Evolutionary conservation across 1,140 invertebrate genomes (phyloP).

Genomic region (Ooceraea biroi): DNA sequence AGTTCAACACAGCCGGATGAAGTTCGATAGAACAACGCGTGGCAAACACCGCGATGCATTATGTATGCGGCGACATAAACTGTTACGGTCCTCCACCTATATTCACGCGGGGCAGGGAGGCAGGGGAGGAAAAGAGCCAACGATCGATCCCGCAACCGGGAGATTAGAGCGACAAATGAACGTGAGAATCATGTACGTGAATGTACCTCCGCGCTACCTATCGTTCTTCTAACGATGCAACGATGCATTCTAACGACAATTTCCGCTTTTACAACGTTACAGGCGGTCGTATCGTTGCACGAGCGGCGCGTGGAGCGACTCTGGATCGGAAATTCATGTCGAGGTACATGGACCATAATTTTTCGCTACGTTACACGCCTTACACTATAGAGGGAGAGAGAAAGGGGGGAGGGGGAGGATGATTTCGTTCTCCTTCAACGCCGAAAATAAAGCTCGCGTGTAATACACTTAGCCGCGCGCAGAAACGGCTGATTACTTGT

Average conservation of each 20-base stretch:
- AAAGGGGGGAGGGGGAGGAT: conserved; percentile 8
- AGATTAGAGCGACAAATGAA: conserved; percentile 1
- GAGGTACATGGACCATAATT: too few species aligned
- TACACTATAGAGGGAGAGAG: background rate
- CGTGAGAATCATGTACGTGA: too few species aligned
- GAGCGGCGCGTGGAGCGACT: too few species aligned
- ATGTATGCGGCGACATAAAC: conserved; percentile 50
- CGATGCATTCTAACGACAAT: background rate
- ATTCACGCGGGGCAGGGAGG: background rate
- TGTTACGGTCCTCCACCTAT: background rate
- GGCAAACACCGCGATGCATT: conserved; percentile 39
- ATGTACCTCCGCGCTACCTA: too few species aligned
- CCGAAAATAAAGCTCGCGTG: background rate
- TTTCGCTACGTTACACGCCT: too few species aligned
- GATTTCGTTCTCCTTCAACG: background rate
- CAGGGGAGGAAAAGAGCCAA: conserved; percentile 28
- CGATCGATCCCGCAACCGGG: background rate
- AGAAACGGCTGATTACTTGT: conserved; percentile 54
- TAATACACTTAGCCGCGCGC: conserved; percentile 1
- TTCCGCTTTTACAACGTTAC: too few species aligned
- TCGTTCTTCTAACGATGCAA: background rate
- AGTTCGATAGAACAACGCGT: conserved; percentile 53
- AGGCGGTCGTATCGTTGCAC: too few species aligned
- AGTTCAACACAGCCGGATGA: conserved; percentile 57
- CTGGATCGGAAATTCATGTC: too few species aligned